Evolutionary conservation across 2,113 vertebrate genomes (phyloP).

Genomic region (Scomber scombrus): DNA sequence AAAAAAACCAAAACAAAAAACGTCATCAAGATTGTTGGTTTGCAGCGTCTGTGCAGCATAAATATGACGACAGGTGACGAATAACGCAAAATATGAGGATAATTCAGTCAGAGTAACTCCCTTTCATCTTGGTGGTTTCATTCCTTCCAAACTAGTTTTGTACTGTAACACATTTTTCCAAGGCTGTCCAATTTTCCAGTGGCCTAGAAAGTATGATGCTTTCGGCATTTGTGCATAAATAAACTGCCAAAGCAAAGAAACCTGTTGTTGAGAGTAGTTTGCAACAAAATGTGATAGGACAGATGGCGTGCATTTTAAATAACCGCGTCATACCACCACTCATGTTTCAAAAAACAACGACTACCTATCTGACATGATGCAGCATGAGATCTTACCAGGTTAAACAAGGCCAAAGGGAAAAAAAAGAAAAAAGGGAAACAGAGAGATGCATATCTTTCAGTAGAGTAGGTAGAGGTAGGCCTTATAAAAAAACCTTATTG

Average conservation of each 20-base stretch:
- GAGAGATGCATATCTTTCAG: background rate
- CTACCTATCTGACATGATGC: slow-evolving; percentile 1
- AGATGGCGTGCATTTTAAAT: slow-evolving; percentile 55
- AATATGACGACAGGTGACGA: background rate
- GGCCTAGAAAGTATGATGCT: slow-evolving; percentile 62
- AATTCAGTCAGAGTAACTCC: background rate
- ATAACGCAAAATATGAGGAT: background rate
- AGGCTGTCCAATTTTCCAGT: slow-evolving; percentile 61
- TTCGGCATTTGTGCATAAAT: slow-evolving; percentile 55
- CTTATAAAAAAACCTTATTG: too few relatives aligned
- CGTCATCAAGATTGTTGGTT: background rate
- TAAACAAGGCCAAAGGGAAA: background rate
- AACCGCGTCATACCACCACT: background rate
- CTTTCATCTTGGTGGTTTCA: slow-evolving; percentile 3
- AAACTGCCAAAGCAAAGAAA: slow-evolving; percentile 45
- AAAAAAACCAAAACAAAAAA: background rate
- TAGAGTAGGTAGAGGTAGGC: too few relatives aligned
- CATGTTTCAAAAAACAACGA: slow-evolving; percentile 41
- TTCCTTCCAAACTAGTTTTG: background rate
- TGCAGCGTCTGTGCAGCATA: background rate
- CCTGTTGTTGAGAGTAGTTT: slow-evolving; percentile 33
- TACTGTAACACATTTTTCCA: slow-evolving; percentile 25
- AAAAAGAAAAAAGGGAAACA: background rate
- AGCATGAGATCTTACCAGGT: background rate
- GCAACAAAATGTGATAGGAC: slow-evolving; percentile 34